These are phyloP conservation scores for Hippoglossus stenolepis DNA, from an alignment of 2,113 vertebrate species.

Conservation along the genomic window DNA sequence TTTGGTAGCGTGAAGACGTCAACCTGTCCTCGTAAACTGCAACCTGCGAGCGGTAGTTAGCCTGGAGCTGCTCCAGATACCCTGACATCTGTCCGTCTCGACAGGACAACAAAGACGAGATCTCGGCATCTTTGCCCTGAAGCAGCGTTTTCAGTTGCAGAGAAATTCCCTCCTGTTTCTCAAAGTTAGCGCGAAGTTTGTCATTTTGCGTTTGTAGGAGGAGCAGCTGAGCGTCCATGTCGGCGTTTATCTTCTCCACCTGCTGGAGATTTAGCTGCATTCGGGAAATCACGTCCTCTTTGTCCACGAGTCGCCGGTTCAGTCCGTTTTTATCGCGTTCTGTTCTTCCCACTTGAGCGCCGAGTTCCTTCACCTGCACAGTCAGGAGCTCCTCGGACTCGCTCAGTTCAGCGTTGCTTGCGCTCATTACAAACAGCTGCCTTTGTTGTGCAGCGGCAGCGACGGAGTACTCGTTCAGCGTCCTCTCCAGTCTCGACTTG, in stretches of 20 bases:
- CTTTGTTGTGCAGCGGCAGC: slow-evolving; percentile 77
- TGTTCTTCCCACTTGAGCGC: slow-evolving; percentile 70
- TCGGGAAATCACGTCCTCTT: slow-evolving; percentile 62
- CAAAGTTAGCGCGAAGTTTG: slow-evolving; percentile 75
- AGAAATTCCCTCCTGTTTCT: slow-evolving; percentile 86
- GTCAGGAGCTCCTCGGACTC: slow-evolving; percentile 77
- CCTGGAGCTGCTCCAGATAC: slow-evolving; percentile 86
- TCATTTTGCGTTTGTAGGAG: slow-evolving; percentile 77
- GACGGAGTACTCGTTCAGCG: slow-evolving; percentile 80
- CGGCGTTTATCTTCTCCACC: slow-evolving; percentile 69
- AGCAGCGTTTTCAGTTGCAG: slow-evolving; percentile 87
- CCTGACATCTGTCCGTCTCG: slow-evolving; percentile 86
- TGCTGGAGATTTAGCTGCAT: slow-evolving; percentile 77
- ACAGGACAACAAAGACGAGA: slow-evolving; percentile 86
- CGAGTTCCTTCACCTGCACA: slow-evolving; percentile 75
- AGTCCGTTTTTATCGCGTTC: slow-evolving; percentile 79
- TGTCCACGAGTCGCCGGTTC: slow-evolving; percentile 73
- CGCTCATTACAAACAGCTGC: slow-evolving; percentile 82
- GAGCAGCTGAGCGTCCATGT: slow-evolving; percentile 80
- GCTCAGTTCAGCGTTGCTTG: slow-evolving; percentile 75
- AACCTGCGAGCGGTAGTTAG: slow-evolving; percentile 80
- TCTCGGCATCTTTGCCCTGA: slow-evolving; percentile 87
- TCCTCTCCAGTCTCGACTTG: slow-evolving; percentile 76
- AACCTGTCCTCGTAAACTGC: slow-evolving; percentile 82
- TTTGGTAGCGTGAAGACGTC: slow-evolving; percentile 73